These are phyloP conservation scores for Channallabes apus DNA, from an alignment of 2,797 vertebrate species.

Conservation along the genomic window DNA sequence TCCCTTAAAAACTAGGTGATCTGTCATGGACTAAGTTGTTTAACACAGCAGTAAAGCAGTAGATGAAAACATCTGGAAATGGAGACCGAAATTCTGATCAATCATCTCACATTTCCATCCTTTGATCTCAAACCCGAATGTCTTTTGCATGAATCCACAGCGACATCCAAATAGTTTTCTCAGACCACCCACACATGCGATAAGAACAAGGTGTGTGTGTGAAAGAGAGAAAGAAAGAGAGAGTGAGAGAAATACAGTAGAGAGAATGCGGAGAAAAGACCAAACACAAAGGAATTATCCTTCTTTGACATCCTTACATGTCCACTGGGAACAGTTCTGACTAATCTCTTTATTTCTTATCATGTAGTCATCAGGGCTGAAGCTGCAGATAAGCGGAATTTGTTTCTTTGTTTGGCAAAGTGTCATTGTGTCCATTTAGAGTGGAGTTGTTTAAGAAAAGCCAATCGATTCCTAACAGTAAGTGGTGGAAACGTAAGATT, in stretches of 20 bases:
- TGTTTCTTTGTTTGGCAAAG: background rate
- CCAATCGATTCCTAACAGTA: background rate
- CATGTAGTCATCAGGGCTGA: background rate
- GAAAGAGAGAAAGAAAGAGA: background rate
- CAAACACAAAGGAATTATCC: background rate
- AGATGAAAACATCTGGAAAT: background rate
- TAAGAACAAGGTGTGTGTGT: background rate
- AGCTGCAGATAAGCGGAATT: background rate
- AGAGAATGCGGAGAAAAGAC: background rate
- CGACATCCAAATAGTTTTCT: background rate
- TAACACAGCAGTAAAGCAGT: background rate
- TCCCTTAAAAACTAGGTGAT: background rate
- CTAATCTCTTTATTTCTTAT: background rate
- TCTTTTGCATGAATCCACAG: background rate
- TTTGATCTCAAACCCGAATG: background rate
- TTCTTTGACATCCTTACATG: background rate
- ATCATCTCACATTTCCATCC: background rate
- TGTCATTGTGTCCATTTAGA: background rate
- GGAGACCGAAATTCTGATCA: too few species aligned
- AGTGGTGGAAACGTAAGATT: background rate
- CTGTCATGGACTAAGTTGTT: background rate
- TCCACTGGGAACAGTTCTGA: background rate
- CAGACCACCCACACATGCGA: background rate
- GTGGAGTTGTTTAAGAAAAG: background rate
- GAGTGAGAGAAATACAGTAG: background rate